Conservation (phyloP, 2,797 vertebrate genomes). For the Sebastes itinus region DNA sequence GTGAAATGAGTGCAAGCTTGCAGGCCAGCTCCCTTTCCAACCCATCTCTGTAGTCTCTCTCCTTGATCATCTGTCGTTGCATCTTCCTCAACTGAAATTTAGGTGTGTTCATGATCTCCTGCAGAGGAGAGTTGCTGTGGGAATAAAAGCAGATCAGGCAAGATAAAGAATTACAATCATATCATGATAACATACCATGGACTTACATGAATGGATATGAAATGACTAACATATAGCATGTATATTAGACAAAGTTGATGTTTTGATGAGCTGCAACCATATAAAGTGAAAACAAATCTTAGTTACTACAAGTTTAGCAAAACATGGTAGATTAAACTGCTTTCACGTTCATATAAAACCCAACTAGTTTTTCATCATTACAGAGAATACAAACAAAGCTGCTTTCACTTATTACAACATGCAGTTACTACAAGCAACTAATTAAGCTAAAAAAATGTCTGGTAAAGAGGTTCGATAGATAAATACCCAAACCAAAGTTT, state of each 20-base stretch:
- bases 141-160: slow-evolving; percentile 15
- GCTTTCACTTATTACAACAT: background rate
- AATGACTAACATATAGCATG: background rate
- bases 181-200: background rate
- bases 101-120: slow-evolving; percentile 92
- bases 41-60: slow-evolving; percentile 87
- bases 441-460: background rate
- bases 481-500: background rate
- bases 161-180: background rate
- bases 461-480: background rate
- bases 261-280: background rate
- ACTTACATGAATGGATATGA: background rate
- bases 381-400: background rate
- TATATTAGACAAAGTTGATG: background rate
- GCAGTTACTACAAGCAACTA: background rate
- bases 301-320: background rate
- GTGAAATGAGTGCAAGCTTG: slow-evolving; percentile 79
- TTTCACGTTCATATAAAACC: background rate
- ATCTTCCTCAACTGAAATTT: slow-evolving; percentile 90
- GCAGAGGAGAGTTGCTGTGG: slow-evolving; percentile 85
- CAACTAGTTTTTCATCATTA: background rate
- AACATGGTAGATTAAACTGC: background rate
- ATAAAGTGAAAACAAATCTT: background rate
- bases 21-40: slow-evolving; percentile 87
- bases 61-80: slow-evolving; percentile 85